Evolutionary conservation across 2,797 vertebrate genomes (phyloP).

Genomic region (Pangasius mekongensis): DNA sequence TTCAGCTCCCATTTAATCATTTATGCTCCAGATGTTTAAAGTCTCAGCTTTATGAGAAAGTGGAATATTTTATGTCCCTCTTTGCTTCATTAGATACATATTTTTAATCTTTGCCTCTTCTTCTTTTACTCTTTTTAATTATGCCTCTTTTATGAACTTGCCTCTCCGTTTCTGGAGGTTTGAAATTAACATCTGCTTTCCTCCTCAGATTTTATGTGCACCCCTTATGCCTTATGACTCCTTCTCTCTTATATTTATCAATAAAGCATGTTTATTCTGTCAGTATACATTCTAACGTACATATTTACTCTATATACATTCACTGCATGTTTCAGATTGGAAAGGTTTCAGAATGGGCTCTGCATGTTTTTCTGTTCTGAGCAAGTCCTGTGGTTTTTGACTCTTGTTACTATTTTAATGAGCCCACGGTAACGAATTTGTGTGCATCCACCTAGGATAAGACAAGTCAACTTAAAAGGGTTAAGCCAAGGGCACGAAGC

Average conservation of each 20-base stretch:
- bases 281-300: neutral
- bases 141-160: neutral
- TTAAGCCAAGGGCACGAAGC: neutral
- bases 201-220: constrained; percentile 2
- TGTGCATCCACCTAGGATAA: neutral
- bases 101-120: constrained; percentile 4
- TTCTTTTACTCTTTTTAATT: constrained; percentile 14
- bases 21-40: constrained; percentile 15
- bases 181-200: neutral
- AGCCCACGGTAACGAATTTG: neutral
- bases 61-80: neutral
- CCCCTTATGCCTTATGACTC: neutral
- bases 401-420: neutral
- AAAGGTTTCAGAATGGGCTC: neutral
- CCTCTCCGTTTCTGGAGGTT: neutral
- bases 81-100: constrained; percentile 12
- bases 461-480: neutral
- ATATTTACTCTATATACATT: too few species aligned
- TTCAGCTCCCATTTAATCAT: neutral
- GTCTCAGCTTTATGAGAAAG: constrained; percentile 13
- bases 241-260: neutral
- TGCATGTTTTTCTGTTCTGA: neutral
- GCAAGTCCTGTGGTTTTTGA: constrained; percentile 14
- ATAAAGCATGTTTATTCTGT: constrained; percentile 1
- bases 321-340: neutral